Evolutionary conservation across 2,888 invertebrate species (phyloP), one percentile per base, ranked within the genome.

Genomic region (Trichopria drosophilae): DNA sequence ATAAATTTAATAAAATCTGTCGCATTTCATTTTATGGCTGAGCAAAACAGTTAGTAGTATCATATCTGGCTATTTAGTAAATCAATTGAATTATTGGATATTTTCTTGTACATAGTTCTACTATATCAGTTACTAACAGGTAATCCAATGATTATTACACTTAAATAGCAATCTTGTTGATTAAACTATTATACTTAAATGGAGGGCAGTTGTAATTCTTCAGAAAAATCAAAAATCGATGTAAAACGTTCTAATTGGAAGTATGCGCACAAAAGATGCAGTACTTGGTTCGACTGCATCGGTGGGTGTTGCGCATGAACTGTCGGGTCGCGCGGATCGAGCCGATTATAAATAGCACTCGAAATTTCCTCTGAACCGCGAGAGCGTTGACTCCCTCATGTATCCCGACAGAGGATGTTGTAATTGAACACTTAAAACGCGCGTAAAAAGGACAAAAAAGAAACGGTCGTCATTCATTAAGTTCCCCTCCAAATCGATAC

Each of bases 341-440:
- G 18, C 13, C n/a, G 41, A 29, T 46, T 54, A 54, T 51, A 54
- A 54, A 54, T 54, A 54, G 51, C 42, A 54, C 40, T 47, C 41
- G 48, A 51, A 51, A 39, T 46, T 54, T 51, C 47, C 47, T 47
- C 36, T 31, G 39, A 32, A n/a, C 19, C 13, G 20, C 29, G 47
- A 40, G 54, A 40, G 47, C 54, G 40, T 54, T 51, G 51, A 54
- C 54, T 54, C 24, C n/a, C n/a, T n/a, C n/a, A n/a, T n/a, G n/a
- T n/a, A n/a, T n/a, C n/a, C n/a, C n/a, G n/a, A n/a, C n/a, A n/a
- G 44, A 16, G 18, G 22, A 15, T 28, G 28, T 12, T 39, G 43
- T 26, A 32, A 51, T 45, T 45, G 51, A 18, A 28, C 29, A 40
- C 44, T 45, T 44, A 40, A 40, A 39, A 23, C 22, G 28, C 34